Percentiles rank a stretch among this genome's conserved stretches.
Conservation (phyloP, 2,888 invertebrate genomes). For the Lydus trimaculatus region DNA sequence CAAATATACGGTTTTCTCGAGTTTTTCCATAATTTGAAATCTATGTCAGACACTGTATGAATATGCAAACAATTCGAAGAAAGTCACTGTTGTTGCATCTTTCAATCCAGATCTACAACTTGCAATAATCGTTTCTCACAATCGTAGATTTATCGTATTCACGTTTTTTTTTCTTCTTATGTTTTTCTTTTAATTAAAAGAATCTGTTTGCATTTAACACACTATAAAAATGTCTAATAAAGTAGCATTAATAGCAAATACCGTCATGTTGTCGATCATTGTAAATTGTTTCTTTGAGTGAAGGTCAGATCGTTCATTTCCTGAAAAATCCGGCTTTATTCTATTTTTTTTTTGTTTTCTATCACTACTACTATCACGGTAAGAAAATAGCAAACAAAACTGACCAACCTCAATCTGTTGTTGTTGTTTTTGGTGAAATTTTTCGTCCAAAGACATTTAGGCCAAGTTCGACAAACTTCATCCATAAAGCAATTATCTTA, state of each 20-base stretch:
- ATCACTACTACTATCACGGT: background rate
- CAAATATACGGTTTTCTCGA: no score
- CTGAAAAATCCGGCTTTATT: constrained; percentile 24
- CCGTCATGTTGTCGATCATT: constrained; percentile 11
- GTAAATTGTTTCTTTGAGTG: constrained; percentile 17
- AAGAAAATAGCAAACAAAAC: background rate
- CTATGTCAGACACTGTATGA: background rate
- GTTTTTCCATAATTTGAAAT: background rate
- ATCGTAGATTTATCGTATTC: no score
- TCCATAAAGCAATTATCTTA: constrained; percentile 5
- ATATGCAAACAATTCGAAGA: background rate
- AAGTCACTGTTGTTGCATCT: no score
- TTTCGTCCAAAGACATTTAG: background rate
- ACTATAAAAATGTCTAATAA: background rate
- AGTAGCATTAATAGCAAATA: background rate
- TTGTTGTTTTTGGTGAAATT: background rate
- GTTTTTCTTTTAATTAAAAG: background rate
- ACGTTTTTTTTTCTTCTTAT: no score
- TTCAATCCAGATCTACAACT: background rate
- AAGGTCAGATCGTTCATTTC: constrained; percentile 17
- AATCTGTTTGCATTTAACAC: background rate
- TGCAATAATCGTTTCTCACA: no score
- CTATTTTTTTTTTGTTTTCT: background rate
- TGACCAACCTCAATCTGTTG: background rate
- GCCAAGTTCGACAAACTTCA: constrained; percentile 6